Evolutionary conservation across 1,140 invertebrate genomes (phyloP), one percentile per base, ranked within the genome.

Genomic region (Drosophila teissieri): DNA sequence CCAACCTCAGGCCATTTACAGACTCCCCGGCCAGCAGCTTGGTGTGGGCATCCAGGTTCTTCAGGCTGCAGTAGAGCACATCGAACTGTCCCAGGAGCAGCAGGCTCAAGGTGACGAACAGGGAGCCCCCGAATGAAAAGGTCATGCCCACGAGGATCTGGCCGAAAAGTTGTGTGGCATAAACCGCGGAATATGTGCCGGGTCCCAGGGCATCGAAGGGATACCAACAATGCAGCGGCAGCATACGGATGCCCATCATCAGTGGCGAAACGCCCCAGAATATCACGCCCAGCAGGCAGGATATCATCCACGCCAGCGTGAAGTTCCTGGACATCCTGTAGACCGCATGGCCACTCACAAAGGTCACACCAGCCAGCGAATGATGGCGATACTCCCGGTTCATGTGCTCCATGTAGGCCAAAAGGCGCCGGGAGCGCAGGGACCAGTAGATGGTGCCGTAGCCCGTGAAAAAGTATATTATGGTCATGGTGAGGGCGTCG

Each of bases 61-160:
- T 92, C 0, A 92, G 73, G 40, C 91, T 92, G 27, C 91, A 92
- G 54, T 75, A 92, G 19, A 92, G 85, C 36, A 92, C 79, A 67
- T 92, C 91, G 27, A 81, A 92, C 22, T 92, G 91, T 0, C 68
- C 84, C 36, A 91, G 57, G 24, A 92, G 61, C 42, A 91, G 61
- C 1, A 90, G 37, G 44, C 73, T 63, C 3, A 92, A 22, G 8
- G 79, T 67, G n/a, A 92, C 81, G 34, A 84, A 92, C 22, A 92
- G 45, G 3, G 63, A 73, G 11, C 84, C 83, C 12, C 76, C 80
- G 37, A 69, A 90, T 22, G 56, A 56, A 19, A 76, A 90, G 7
- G 52, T 67, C 31, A 53, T 6, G 7, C 88, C 84, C 31, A 91
- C 86, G 15, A 73, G 53, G 14, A 92, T 48, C 56, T 92, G 91